Percentiles rank a stretch among this genome's conserved stretches.
Evolutionary conservation across 2,113 vertebrate species (phyloP).

Genomic region (Salvelinus alpinus): DNA sequence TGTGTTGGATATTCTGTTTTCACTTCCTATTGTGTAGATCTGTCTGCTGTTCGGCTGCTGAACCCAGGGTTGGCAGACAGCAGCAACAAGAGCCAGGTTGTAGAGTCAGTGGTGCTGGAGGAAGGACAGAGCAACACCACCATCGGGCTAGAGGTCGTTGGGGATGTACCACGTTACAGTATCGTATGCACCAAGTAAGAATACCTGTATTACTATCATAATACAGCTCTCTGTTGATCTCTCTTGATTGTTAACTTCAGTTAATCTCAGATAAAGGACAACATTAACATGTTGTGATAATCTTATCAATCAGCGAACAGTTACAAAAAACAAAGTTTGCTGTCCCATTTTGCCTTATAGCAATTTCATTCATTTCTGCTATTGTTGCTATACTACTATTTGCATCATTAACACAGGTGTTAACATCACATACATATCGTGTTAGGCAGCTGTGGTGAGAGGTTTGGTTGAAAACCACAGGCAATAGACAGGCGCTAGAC

Average conservation of each 20-base stretch:
- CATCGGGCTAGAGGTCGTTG: slow-evolving; percentile 50
- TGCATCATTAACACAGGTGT: not conserved
- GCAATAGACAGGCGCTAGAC: slow-evolving; percentile 34
- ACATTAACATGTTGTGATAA: no score
- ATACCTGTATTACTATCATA: no score
- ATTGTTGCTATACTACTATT: not conserved
- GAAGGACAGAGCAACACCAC: slow-evolving; percentile 46
- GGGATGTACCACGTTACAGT: slow-evolving; percentile 63
- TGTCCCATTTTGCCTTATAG: no score
- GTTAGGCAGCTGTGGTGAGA: slow-evolving; percentile 46
- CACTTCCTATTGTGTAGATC: slow-evolving; percentile 47
- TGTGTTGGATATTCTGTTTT: slow-evolving; percentile 8
- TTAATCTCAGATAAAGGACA: no score
- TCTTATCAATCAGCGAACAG: no score
- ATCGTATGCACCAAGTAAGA: slow-evolving; percentile 69
- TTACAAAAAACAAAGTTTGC: no score
- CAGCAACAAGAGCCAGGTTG: slow-evolving; percentile 9
- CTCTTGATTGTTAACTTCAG: no score
- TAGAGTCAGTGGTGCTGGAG: slow-evolving; percentile 42
- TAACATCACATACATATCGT: slow-evolving; percentile 28
- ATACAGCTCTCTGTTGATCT: no score
- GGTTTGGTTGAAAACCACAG: slow-evolving; percentile 46
- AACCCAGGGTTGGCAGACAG: slow-evolving; percentile 4
- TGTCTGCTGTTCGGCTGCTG: slow-evolving; percentile 48
- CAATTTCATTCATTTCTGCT: not conserved